These are phyloP conservation scores for Diprion similis DNA, from an alignment of 1,140 invertebrate genomes.

Conservation along the genomic window DNA sequence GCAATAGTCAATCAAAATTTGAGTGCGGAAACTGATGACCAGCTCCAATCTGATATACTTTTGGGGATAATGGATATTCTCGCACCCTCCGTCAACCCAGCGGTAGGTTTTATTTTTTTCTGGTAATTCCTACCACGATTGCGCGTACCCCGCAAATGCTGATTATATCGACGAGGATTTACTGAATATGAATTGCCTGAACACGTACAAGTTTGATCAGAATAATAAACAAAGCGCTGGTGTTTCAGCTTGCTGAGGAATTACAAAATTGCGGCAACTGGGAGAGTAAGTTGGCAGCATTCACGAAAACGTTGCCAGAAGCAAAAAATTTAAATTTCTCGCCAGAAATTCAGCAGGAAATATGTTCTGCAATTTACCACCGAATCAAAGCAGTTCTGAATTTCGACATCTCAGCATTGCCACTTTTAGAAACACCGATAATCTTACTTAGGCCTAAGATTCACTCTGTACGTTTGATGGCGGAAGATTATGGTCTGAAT, in stretches of 20 bases:
- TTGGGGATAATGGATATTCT: slow-evolving; percentile 38
- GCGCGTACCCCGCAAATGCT: background rate
- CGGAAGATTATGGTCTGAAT: slow-evolving; percentile 71
- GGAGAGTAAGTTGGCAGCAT: slow-evolving; percentile 50
- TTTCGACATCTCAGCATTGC: slow-evolving; percentile 53
- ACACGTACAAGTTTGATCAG: background rate
- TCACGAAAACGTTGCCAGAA: slow-evolving; percentile 31
- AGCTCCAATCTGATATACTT: slow-evolving; percentile 42
- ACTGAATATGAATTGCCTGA: background rate
- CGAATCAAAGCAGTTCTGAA: slow-evolving; percentile 64
- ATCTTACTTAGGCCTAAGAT: slow-evolving; percentile 70
- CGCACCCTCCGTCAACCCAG: slow-evolving; percentile 24
- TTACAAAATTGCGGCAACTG: slow-evolving; percentile 52
- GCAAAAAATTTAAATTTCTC: slow-evolving; percentile 19
- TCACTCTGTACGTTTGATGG: slow-evolving; percentile 54
- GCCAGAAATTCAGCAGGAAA: slow-evolving; percentile 52
- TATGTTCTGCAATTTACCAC: slow-evolving; percentile 63
- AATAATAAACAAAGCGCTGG: background rate
- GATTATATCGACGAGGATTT: background rate
- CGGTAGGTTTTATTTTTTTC: slow-evolving; percentile 30
- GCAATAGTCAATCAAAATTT: slow-evolving; percentile 37
- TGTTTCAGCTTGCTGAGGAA: slow-evolving; percentile 47
- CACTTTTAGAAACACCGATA: slow-evolving; percentile 65
- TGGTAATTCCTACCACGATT: too few relatives aligned
- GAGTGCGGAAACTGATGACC: slow-evolving; percentile 28